phyloP scores from a whole-genome alignment of 2,113 vertebrate genomes.

The Eclectus roratus region DNA sequence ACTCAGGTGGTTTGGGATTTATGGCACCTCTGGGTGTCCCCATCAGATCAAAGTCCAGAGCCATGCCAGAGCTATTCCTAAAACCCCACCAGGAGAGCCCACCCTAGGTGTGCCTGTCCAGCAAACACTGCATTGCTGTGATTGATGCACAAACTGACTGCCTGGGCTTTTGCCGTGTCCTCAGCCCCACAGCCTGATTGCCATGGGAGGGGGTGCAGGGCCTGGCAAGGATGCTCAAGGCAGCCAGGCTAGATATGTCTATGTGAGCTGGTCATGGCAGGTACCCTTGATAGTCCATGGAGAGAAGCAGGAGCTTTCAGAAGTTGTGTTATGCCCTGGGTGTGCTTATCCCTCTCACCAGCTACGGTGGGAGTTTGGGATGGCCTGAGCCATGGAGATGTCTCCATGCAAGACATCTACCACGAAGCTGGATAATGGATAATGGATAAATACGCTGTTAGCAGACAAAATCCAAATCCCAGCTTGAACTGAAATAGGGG shows the following conservation, averaged over 20 bases:
- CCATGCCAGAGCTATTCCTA: neutral
- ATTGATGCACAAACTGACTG: neutral
- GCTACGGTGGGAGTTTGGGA: neutral
- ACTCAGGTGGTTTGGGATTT: neutral
- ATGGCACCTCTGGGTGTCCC: neutral
- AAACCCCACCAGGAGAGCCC: neutral
- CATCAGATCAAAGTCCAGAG: neutral
- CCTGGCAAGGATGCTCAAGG: neutral
- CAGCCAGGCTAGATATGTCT: neutral
- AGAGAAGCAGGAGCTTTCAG: neutral
- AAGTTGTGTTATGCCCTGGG: neutral
- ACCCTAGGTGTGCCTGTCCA: neutral
- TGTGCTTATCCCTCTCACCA: neutral
- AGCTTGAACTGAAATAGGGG: neutral
- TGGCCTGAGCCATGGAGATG: neutral
- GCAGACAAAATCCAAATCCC: neutral
- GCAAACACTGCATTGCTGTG: rapidly evolving
- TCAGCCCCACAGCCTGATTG: neutral
- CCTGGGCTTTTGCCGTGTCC: rapidly evolving
- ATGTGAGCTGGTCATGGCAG: neutral
- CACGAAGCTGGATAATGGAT: neutral
- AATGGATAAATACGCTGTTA: neutral
- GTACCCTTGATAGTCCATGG: neutral
- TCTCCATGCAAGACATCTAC: neutral
- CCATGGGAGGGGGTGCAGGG: neutral